Evolutionary conservation across 2,888 invertebrate species (phyloP).

Genomic region (Microchrysa polita): DNA sequence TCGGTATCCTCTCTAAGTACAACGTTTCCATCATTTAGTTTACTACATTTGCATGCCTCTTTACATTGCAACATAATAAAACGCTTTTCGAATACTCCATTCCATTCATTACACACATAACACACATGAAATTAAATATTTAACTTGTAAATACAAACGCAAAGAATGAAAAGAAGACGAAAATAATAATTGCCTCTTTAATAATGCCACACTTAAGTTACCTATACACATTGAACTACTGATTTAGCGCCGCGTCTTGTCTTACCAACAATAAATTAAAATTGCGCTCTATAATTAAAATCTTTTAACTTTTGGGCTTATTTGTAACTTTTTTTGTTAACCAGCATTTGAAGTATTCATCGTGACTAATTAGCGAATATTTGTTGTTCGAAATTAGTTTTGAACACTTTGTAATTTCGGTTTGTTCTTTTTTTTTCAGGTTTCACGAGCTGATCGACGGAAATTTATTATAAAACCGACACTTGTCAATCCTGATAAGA

Average conservation of each 20-base stretch:
- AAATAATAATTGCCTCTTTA: constrained; percentile 21
- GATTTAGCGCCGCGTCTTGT: not conserved
- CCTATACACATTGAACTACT: not conserved
- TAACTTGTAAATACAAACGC: not conserved
- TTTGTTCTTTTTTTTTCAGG: constrained; percentile 17
- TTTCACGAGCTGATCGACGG: constrained; percentile 55
- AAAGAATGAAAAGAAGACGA: constrained; percentile 13
- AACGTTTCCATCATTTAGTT: no score
- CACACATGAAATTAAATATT: not conserved
- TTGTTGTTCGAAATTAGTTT: not conserved
- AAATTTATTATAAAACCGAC: constrained; percentile 61
- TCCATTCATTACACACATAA: no score
- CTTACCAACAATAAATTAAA: not conserved
- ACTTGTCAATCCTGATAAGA: constrained; percentile 59
- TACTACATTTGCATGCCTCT: no score
- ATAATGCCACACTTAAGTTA: not conserved
- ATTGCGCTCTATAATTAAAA: not conserved
- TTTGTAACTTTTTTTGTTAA: not conserved
- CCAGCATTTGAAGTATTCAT: not conserved
- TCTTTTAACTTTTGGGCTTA: constrained; percentile 3
- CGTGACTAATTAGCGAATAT: not conserved
- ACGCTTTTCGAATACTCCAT: no score
- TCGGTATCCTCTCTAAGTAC: no score
- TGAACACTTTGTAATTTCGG: not conserved
- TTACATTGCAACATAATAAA: no score